phyloP scores from a whole-genome alignment of 2,888 invertebrate species.

The Gerris lacustris region DNA sequence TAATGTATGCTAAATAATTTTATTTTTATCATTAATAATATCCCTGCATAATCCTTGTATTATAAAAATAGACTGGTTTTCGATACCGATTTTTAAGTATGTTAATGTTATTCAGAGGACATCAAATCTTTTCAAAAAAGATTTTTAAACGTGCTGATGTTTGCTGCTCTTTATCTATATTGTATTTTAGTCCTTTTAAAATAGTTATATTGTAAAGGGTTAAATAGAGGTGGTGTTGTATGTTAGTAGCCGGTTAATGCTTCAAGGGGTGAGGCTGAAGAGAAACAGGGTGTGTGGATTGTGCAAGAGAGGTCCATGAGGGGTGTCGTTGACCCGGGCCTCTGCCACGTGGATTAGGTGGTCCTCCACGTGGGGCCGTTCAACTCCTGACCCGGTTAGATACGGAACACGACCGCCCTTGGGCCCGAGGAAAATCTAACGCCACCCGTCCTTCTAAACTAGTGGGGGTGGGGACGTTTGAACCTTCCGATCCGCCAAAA shows the following conservation, averaged over 20 bases:
- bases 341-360: slow-evolving; percentile 21
- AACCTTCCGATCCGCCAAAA: not conserved
- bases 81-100: too few relatives aligned
- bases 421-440: not conserved
- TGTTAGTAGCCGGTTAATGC: not conserved
- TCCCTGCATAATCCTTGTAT: too few relatives aligned
- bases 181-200: too few relatives aligned
- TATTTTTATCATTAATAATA: too few relatives aligned
- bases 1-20: too few relatives aligned
- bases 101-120: too few relatives aligned
- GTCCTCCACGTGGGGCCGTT: slow-evolving; percentile 13
- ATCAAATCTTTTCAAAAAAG: too few relatives aligned
- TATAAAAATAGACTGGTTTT: too few relatives aligned
- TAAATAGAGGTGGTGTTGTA: too few relatives aligned
- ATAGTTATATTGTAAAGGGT: too few relatives aligned
- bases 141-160: too few relatives aligned
- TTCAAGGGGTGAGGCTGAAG: not conserved
- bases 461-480: not conserved
- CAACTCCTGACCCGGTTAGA: slow-evolving; percentile 19
- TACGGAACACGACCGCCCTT: not conserved
- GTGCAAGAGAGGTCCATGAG: not conserved
- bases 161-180: too few relatives aligned
- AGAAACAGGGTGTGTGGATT: not conserved
- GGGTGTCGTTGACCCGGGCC: slow-evolving; percentile 22
- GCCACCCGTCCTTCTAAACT: not conserved